A percentile compares a stretch with the other conserved stretches of the same genome.
Evolutionary conservation across 2,888 invertebrate species (phyloP).

Genomic region (Drosophila merina): DNA sequence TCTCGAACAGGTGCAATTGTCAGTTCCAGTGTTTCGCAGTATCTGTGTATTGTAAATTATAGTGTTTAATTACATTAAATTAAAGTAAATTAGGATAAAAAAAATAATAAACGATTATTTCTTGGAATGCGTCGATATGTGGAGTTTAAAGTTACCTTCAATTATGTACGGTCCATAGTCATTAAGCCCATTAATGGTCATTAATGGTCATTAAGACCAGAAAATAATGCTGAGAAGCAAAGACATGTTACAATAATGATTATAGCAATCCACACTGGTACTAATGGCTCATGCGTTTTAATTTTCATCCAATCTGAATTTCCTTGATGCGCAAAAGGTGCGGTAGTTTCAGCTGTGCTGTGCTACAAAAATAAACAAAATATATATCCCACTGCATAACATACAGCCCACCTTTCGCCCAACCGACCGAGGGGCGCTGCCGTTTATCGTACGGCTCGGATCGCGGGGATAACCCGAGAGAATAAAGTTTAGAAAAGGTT

Average conservation of each 20-base stretch:
- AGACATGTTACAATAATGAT: slow-evolving; percentile 90
- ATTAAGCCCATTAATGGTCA: slow-evolving; percentile 99
- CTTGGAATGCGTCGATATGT: too few relatives aligned
- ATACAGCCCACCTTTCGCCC: too few relatives aligned
- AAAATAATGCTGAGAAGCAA: slow-evolving; percentile 96
- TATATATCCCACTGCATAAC: neutral
- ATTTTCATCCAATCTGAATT: slow-evolving; percentile 86
- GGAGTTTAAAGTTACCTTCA: slow-evolving; percentile 85
- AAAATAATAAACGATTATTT: too few relatives aligned
- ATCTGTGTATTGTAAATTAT: slow-evolving; percentile 84
- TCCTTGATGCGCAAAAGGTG: slow-evolving; percentile 89
- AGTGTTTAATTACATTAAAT: too few relatives aligned
- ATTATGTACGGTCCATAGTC: slow-evolving; percentile 97
- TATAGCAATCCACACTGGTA: slow-evolving; percentile 92
- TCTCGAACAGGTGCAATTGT: slow-evolving; percentile 96
- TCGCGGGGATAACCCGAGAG: too few relatives aligned
- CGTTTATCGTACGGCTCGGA: too few relatives aligned
- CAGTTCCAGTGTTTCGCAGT: slow-evolving; percentile 95
- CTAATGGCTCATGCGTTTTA: slow-evolving; percentile 87
- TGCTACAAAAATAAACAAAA: slow-evolving; percentile 38
- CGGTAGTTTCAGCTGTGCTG: slow-evolving; percentile 54
- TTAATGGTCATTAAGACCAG: slow-evolving; percentile 97
- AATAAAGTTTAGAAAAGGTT: too few relatives aligned
- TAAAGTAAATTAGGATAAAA: too few relatives aligned
- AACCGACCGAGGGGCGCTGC: too few relatives aligned